These are phyloP conservation scores for Takifugu bimaculatus DNA, from an alignment of 2,113 vertebrate genomes.

Conservation along the genomic window DNA sequence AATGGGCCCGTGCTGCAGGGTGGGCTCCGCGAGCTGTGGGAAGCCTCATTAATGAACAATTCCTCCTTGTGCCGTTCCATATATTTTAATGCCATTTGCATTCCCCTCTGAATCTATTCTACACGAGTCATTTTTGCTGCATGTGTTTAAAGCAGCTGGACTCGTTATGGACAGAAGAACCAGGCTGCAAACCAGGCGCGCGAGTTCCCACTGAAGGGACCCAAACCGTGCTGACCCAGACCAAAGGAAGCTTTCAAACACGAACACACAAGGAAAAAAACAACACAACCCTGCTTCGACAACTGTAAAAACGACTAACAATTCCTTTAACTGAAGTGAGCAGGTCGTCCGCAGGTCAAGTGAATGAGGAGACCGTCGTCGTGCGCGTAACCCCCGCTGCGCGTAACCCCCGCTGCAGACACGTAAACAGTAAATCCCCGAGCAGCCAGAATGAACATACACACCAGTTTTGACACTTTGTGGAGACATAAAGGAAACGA, in stretches of 20 bases:
- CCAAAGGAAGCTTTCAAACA: conserved; percentile 18
- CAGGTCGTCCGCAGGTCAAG: conserved; percentile 9
- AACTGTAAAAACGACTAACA: conserved; percentile 20
- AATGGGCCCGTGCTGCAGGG: conserved; percentile 28
- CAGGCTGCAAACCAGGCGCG: conserved; percentile 5
- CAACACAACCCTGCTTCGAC: conserved; percentile 7
- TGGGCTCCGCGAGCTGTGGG: conserved; percentile 50
- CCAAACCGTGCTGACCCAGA: conserved; percentile 17
- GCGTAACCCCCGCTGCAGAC: too few species aligned
- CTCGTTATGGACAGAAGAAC: conserved; percentile 4
- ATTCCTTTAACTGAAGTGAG: conserved; percentile 2
- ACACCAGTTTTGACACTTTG: too few species aligned
- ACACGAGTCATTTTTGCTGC: conserved; percentile 1
- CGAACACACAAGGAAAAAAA: conserved; percentile 3
- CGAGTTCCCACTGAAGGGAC: conserved; percentile 31
- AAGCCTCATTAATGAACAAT: conserved; percentile 43
- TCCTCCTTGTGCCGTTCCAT: conserved; percentile 18
- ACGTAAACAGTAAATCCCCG: too few species aligned
- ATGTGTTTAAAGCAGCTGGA: neutral
- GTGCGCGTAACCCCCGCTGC: too few species aligned
- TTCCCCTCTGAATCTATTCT: conserved; percentile 25
- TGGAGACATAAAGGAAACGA: too few species aligned
- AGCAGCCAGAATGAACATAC: too few species aligned
- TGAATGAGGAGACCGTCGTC: conserved; percentile 8
- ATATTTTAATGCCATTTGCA: conserved; percentile 19